Evolutionary conservation across 2,113 vertebrate genomes (phyloP).

Genomic region (Onychostruthus taczanowskii): DNA sequence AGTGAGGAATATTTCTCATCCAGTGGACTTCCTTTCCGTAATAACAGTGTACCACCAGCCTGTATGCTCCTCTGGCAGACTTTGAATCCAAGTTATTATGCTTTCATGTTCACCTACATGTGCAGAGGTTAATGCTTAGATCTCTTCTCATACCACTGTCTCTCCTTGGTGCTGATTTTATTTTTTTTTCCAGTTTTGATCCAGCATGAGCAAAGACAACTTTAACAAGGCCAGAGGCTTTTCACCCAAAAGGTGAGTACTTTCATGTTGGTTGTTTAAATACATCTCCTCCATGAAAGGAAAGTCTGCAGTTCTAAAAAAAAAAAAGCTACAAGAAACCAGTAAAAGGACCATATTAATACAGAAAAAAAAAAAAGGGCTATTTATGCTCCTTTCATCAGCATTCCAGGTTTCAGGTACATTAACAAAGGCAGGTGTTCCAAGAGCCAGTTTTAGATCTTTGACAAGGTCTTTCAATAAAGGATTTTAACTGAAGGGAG

Average conservation of each 20-base stretch:
- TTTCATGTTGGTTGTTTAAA: background rate
- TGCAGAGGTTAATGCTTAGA: background rate
- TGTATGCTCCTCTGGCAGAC: background rate
- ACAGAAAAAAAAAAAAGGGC: background rate
- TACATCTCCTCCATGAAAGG: background rate
- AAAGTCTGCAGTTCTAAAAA: background rate
- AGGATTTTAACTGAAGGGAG: background rate
- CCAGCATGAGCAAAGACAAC: background rate
- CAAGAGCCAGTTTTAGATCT: background rate
- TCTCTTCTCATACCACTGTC: background rate
- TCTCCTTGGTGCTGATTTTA: background rate
- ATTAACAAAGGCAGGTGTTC: background rate
- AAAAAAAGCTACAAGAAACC: background rate
- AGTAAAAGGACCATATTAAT: background rate
- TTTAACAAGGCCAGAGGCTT: background rate
- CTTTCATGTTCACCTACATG: background rate
- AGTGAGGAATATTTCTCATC: background rate
- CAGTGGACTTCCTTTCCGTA: background rate
- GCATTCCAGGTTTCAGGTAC: background rate
- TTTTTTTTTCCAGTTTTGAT: constrained; percentile 7
- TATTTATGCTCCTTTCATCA: background rate
- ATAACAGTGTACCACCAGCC: background rate
- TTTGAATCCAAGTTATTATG: background rate
- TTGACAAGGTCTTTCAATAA: background rate
- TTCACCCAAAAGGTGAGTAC: constrained; percentile 17